These are phyloP conservation scores for Nemotelus pantherinus DNA, from an alignment of 2,888 invertebrate genomes.

Conservation along the genomic window DNA sequence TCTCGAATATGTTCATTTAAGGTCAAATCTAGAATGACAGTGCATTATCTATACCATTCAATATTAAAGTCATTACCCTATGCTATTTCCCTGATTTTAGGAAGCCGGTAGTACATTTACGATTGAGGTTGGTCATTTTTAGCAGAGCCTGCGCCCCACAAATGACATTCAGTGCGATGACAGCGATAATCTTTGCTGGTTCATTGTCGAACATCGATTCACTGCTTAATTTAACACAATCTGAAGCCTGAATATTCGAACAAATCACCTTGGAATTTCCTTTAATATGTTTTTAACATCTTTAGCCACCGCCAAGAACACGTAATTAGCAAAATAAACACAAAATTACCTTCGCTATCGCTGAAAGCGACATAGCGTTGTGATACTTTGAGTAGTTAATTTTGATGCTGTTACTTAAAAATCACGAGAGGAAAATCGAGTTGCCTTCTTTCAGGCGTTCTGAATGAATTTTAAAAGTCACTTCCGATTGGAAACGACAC, in stretches of 20 bases:
- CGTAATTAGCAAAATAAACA: background rate
- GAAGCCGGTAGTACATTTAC: conserved; percentile 24
- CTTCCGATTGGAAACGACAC: background rate
- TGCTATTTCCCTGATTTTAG: background rate
- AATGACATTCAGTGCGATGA: conserved; percentile 15
- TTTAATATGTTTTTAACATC: background rate
- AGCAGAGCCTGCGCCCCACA: conserved; percentile 32
- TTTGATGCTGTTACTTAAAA: conserved; percentile 65
- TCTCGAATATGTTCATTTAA: too few species aligned
- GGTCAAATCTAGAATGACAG: too few species aligned
- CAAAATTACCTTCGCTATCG: conserved; percentile 72
- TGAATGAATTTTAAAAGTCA: background rate
- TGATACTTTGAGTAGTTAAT: conserved; percentile 75
- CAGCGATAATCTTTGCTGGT: background rate
- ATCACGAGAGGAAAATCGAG: conserved; percentile 3
- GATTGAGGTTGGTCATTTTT: conserved; percentile 38
- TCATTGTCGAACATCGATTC: background rate
- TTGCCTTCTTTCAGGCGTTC: conserved; percentile 37
- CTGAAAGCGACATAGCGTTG: conserved; percentile 70
- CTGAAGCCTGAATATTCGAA: background rate
- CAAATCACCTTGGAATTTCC: background rate
- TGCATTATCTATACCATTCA: too few species aligned
- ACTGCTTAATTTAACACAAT: background rate
- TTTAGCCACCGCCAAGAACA: background rate
- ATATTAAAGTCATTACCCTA: conserved; percentile 7